These are phyloP conservation scores for Phymastichus coffea DNA, from an alignment of 1,140 invertebrate genomes.

Conservation along the genomic window DNA sequence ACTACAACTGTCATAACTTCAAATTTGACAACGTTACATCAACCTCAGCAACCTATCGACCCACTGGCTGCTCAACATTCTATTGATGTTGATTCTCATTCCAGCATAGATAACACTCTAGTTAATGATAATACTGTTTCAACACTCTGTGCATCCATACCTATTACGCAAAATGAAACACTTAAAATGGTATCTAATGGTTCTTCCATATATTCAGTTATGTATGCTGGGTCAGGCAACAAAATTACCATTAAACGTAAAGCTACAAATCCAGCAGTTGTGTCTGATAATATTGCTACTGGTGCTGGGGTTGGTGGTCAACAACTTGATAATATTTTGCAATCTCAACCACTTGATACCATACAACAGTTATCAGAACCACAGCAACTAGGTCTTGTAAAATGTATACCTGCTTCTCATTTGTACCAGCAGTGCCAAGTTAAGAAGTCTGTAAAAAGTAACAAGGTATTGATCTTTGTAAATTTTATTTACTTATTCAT, in stretches of 20 bases:
- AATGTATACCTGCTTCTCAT: constrained; percentile 54
- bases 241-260: constrained; percentile 82
- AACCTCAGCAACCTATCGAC: background rate
- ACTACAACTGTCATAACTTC: constrained; percentile 38
- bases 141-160: no score
- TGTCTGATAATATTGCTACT: constrained; percentile 38
- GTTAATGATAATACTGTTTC: no score
- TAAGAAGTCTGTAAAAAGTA: constrained; percentile 53
- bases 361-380: constrained; percentile 20
- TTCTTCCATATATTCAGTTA: constrained; percentile 73
- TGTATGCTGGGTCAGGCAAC: constrained; percentile 75
- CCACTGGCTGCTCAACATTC: background rate
- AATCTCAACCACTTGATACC: background rate
- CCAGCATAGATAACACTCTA: no score
- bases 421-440: constrained; percentile 47
- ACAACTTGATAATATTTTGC: background rate
- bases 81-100: no score
- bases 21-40: background rate
- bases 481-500: background rate
- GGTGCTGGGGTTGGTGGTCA: no score
- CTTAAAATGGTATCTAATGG: constrained; percentile 66
- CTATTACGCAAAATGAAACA: constrained; percentile 40
- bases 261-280: constrained; percentile 58
- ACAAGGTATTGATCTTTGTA: constrained; percentile 46
- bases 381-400: constrained; percentile 45